These are phyloP conservation scores for Eurytoma adleriae DNA, from an alignment of 2,888 invertebrate genomes.

Conservation along the genomic window DNA sequence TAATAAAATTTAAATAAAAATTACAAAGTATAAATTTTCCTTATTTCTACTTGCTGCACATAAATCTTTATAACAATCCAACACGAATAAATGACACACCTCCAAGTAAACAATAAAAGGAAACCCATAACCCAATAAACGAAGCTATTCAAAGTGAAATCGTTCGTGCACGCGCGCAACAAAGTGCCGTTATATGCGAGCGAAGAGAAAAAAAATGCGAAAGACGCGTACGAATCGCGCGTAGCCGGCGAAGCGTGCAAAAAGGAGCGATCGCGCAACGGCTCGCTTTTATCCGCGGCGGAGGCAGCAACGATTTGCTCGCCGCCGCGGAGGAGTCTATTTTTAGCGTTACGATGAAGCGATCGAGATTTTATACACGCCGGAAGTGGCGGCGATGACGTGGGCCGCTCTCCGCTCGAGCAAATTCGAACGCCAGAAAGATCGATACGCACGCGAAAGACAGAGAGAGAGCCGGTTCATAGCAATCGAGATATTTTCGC, in stretches of 20 bases:
- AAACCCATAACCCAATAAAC: too few species aligned
- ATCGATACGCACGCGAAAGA: slow-evolving; percentile 29
- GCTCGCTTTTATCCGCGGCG: not conserved
- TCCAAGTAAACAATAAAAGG: too few species aligned
- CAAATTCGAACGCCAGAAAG: slow-evolving; percentile 17
- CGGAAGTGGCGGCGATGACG: slow-evolving; percentile 46
- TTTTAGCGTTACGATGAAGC: slow-evolving; percentile 50
- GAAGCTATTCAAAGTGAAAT: too few species aligned
- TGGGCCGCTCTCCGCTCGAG: slow-evolving; percentile 15
- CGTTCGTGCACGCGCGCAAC: too few species aligned
- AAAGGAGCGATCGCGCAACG: slow-evolving; percentile 34
- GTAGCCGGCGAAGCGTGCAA: slow-evolving; percentile 32
- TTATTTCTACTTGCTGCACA: too few species aligned
- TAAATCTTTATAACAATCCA: too few species aligned
- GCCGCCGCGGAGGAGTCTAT: slow-evolving; percentile 32
- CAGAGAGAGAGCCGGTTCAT: slow-evolving; percentile 18
- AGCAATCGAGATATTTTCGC: slow-evolving; percentile 45
- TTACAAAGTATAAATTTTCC: too few species aligned
- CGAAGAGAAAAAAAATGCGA: too few species aligned
- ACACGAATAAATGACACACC: too few species aligned
- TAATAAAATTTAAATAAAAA: too few species aligned
- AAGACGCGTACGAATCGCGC: not conserved
- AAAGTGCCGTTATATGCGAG: too few species aligned
- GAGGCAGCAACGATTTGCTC: too few species aligned
- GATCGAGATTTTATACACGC: slow-evolving; percentile 53